These are phyloP conservation scores for Apis laboriosa DNA, from an alignment of 1,140 invertebrate species.

Conservation along the genomic window DNA sequence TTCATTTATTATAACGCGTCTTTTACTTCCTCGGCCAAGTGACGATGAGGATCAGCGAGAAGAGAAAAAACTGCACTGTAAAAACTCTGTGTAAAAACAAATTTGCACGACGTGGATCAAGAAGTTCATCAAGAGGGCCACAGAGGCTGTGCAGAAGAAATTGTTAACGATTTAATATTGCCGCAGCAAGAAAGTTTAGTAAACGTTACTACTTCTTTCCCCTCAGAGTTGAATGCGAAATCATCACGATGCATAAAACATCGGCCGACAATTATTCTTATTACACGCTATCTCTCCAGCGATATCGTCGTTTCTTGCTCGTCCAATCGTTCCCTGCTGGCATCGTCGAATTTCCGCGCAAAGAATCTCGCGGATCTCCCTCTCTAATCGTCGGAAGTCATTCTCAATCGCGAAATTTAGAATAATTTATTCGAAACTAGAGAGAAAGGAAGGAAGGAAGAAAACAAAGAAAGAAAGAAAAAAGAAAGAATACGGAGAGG, in stretches of 20 bases:
- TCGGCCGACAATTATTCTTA: conserved; percentile 34
- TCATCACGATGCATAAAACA: conserved; percentile 30
- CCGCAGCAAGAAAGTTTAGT: conserved; percentile 8
- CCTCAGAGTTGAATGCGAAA: conserved; percentile 7
- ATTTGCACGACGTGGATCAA: not conserved
- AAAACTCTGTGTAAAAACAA: not conserved
- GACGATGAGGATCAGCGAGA: not conserved
- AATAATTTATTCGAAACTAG: conserved; percentile 4
- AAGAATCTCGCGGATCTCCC: not conserved
- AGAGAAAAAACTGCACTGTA: too few species aligned
- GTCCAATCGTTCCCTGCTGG: too few species aligned
- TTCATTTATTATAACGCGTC: not conserved
- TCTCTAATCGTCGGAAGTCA: not conserved
- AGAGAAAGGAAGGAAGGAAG: not conserved
- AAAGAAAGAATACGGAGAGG: not conserved
- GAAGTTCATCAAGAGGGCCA: too few species aligned
- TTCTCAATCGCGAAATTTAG: too few species aligned
- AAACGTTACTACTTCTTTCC: not conserved
- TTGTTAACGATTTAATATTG: conserved; percentile 17
- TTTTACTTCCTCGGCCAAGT: not conserved
- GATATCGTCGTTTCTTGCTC: conserved; percentile 13
- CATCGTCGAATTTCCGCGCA: not conserved
- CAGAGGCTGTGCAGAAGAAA: not conserved
- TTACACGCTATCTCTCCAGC: conserved; percentile 11
- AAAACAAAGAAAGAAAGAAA: not conserved